Evolutionary conservation across 37 sponge, comb jelly and placozoan species (phyloP), one percentile per base, ranked within the genome.

Genomic region (Crambe crambe): DNA sequence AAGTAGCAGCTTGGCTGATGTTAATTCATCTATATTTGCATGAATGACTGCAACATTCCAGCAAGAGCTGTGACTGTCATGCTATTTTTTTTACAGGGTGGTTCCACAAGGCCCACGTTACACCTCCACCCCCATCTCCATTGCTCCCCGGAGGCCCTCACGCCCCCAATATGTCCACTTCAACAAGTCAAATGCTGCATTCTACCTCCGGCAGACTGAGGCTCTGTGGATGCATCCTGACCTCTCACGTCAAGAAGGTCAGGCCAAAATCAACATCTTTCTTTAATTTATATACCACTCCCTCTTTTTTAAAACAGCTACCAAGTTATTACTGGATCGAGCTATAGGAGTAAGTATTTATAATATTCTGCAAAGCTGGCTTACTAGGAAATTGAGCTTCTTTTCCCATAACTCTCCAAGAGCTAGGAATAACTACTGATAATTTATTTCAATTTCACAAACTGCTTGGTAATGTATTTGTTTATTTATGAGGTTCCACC

Each of bases 301-400:
- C 3, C 17, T 5, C 25, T 60, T 6, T 26, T 60, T 22, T 60
- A 12, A 37, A 73, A 10, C 58, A 94, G 94, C 90, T 20, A 38
- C 80, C 32, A 83, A 83, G 58, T 22, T 80, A 18, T 78, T 94
- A 0, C 58, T 87, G 9, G 74, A 89, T 47, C 73, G 51, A 32
- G 76, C 74, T 26, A 51, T 76, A 41, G 90, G 94, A 39, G 94
- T 94, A 69, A 84, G 94, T 81, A 51, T 21, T 63, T 26, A 58
- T 12, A 31, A 47, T 47, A 6, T 47, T 15, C 10, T 47, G 35
- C 35, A 65, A 65, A 31, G 35, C 34, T 31, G 27, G 23, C 17
- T 9, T 6, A 4, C 25, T n/a, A 60, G 25, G n/a, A 60, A 21
- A 22, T 60, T 47, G 51, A 6, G 12, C 51, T 47, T 6, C 12